These are phyloP conservation scores for Cladopsammia gracilis DNA, from an alignment of 64 coral and sea anemone genomes.

Conservation along the genomic window DNA sequence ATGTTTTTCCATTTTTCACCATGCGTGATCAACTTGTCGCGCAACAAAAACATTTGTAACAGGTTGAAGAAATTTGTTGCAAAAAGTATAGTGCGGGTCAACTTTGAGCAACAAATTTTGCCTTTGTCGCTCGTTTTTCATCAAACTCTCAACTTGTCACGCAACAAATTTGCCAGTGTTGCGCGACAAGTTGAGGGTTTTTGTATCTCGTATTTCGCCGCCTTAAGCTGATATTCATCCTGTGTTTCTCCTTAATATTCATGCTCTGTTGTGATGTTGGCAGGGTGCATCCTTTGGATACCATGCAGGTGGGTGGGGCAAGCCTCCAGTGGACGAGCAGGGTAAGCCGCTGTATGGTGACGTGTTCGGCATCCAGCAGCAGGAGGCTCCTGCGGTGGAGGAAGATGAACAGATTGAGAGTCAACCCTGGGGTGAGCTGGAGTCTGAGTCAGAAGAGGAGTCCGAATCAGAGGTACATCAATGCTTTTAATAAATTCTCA, in stretches of 20 bases:
- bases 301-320: conserved; percentile 98
- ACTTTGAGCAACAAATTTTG: too few species aligned
- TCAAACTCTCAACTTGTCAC: too few species aligned
- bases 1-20: too few species aligned
- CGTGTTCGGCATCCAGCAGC: conserved; percentile 88
- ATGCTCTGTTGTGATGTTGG: not conserved
- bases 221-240: not conserved
- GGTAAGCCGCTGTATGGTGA: conserved; percentile 97
- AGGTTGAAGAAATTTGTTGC: too few species aligned
- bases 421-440: conserved; percentile 91
- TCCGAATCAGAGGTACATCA: conserved; percentile 89
- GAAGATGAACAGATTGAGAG: conserved; percentile 92
- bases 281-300: conserved; percentile 99
- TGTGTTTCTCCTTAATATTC: not conserved
- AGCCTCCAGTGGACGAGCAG: conserved; percentile 97
- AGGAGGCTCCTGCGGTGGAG: conserved; percentile 70
- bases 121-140: too few species aligned
- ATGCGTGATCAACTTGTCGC: too few species aligned
- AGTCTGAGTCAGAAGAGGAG: conserved; percentile 93
- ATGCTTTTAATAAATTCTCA: too few species aligned
- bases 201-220: too few species aligned
- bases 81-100: too few species aligned
- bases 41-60: too few species aligned
- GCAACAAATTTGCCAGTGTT: too few species aligned
- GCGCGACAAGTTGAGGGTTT: too few species aligned